phyloP scores from a whole-genome alignment of 92 coral and sea anemone genomes.

The Montipora capitata region DNA sequence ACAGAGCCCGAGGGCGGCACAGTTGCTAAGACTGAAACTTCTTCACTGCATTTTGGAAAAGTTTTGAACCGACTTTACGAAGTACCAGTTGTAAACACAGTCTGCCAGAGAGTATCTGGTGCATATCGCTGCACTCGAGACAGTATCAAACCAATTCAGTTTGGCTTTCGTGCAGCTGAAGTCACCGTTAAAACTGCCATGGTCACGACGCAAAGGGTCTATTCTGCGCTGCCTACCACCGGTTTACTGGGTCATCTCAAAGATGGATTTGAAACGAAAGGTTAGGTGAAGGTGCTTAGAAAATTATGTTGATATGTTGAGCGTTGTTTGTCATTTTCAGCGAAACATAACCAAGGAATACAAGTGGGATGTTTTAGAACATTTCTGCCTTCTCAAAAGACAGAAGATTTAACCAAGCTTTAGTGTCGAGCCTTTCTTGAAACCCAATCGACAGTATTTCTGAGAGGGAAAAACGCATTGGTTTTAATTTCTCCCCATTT shows the following conservation, averaged over 20 bases:
- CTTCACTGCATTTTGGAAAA: constrained; percentile 1
- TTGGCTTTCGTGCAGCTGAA: constrained; percentile 33
- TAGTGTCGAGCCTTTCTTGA: no score
- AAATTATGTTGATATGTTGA: neutral
- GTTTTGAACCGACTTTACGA: constrained; percentile 27
- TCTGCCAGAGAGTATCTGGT: constrained; percentile 12
- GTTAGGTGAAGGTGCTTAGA: neutral
- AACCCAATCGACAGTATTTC: no score
- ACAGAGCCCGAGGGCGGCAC: neutral
- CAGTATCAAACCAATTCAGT: neutral
- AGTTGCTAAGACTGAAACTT: neutral
- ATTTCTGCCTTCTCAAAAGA: no score
- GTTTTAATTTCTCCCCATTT: no score
- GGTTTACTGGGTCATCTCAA: constrained; percentile 20
- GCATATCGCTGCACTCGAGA: constrained; percentile 18
- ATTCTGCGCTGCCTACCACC: constrained; percentile 25
- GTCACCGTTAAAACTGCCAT: constrained; percentile 12
- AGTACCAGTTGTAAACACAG: constrained; percentile 23
- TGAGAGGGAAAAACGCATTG: no score
- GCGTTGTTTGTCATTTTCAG: no score
- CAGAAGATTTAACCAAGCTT: no score
- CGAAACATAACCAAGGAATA: no score
- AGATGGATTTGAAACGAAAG: constrained; percentile 33
- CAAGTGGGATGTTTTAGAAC: no score
- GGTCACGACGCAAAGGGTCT: constrained; percentile 17